Evolutionary conservation across 92 coral and sea anemone species (phyloP), one percentile per base, ranked within the genome.

Genomic region (Parazoanthus atlanticus): DNA sequence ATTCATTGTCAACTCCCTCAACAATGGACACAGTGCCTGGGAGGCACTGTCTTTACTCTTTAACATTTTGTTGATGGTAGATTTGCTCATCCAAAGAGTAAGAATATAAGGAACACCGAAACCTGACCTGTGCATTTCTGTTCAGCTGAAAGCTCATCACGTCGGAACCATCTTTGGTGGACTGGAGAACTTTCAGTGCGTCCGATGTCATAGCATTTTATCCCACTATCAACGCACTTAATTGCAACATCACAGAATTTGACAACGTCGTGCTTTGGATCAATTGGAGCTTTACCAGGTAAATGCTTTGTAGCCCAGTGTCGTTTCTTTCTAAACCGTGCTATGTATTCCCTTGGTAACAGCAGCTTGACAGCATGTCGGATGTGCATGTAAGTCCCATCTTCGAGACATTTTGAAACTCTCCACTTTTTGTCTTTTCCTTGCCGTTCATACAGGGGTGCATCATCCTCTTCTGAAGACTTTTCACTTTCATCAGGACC

Each of bases 301-400:
- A 89, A 91, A 79, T 80, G 85, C 54, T 89, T 89, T 56, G 91
- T 56, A 9, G 94, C 92, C 89, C 87, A 89, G 31, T 85, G 92
- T 65, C 88, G 54, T 73, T 92, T 85, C 56, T 86, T 88, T 29
- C 65, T 86, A 25, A 89, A 83, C 77, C 89, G 85, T 40, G 92
- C 82, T 3, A 89, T 89, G 74, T 85, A 76, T 74, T 89, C 86
- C 30, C 80, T 76, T 76, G 89, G 89, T 49, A 85, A n/a, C 47
- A 89, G 36, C 3, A 84, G 28, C 64, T 89, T 77, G 52, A 78
- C 56, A 26, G 92, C 92, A 40, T 89, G 86, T 25, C 88, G 76
- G 16, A 89, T 82, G 31, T 89, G 78, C 7, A 89, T 86, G 67
- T 86, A 9, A 5, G 25, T 79, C 47, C 86, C 86, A 26, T 79